A percentile compares a stretch with the other conserved stretches of the same genome.
phyloP scores from a whole-genome alignment of 1,140 invertebrate species.

The Bombyx mandarina region DNA sequence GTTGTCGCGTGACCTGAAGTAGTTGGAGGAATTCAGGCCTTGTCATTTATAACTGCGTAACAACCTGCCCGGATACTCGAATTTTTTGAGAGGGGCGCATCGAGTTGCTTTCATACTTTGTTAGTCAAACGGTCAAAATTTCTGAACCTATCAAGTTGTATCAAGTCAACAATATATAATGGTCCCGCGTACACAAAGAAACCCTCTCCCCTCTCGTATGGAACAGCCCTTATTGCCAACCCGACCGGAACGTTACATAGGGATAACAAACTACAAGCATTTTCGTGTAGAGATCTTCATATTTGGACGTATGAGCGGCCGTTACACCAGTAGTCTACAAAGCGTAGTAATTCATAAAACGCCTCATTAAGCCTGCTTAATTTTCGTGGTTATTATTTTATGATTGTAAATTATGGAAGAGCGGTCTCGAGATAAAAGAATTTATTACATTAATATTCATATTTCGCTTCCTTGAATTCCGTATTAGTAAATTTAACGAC shows the following conservation, averaged over 20 bases:
- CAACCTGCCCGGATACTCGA: too few relatives aligned
- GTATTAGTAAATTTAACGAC: conserved; percentile 38
- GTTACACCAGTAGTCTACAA: conserved; percentile 21
- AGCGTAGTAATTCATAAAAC: conserved; percentile 34
- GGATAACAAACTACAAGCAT: conserved; percentile 19
- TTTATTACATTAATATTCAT: conserved; percentile 45
- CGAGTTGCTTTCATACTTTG: too few relatives aligned
- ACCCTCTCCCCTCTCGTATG: conserved; percentile 13
- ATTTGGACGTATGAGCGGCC: conserved; percentile 2
- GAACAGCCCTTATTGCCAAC: conserved; percentile 26
- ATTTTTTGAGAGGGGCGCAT: too few relatives aligned
- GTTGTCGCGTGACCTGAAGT: conserved; percentile 37
- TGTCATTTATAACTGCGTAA: neutral
- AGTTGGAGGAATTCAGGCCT: conserved; percentile 34
- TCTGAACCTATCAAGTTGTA: too few relatives aligned
- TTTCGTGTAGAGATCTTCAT: too few relatives aligned
- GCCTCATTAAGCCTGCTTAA: conserved; percentile 50
- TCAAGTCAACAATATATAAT: too few relatives aligned
- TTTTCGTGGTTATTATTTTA: conserved; percentile 47
- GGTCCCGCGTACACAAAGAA: too few relatives aligned
- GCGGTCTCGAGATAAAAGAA: conserved; percentile 37
- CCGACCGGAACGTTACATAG: conserved; percentile 32
- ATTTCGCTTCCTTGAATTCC: conserved; percentile 31
- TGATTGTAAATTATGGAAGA: conserved; percentile 44
- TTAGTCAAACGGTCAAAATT: too few relatives aligned